These are phyloP conservation scores for Oryzias celebensis DNA, from an alignment of 2,113 vertebrate genomes.

Conservation along the genomic window DNA sequence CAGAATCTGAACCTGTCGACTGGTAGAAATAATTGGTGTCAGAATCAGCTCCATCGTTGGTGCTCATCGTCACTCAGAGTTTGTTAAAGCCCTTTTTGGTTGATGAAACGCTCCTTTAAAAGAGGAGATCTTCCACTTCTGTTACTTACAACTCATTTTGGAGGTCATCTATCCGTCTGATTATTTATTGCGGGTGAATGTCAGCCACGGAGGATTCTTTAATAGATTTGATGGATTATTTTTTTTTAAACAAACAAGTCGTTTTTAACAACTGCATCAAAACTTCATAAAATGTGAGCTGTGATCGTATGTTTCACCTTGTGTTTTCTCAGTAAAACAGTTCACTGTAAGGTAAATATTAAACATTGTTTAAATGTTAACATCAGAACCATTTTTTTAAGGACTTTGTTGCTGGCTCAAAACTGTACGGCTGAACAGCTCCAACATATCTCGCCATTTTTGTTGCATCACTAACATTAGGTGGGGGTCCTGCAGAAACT, in stretches of 20 bases:
- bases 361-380: too few species aligned
- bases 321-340: too few species aligned
- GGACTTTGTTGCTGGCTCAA: too few species aligned
- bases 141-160: conserved; percentile 64
- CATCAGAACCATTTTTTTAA: too few species aligned
- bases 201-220: conserved; percentile 42
- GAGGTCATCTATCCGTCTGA: conserved; percentile 62
- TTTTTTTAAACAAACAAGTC: background rate
- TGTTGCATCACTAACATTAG: too few species aligned
- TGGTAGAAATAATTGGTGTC: conserved; percentile 30
- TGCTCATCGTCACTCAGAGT: conserved; percentile 67
- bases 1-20: conserved; percentile 30
- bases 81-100: conserved; percentile 70
- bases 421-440: too few species aligned
- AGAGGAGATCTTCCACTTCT: conserved; percentile 71
- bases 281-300: too few species aligned
- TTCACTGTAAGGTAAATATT: too few species aligned
- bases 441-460: too few species aligned
- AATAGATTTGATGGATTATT: conserved; percentile 53
- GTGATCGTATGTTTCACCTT: too few species aligned
- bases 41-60: conserved; percentile 56
- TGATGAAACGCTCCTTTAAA: conserved; percentile 70
- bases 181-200: conserved; percentile 68
- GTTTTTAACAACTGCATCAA: too few species aligned
- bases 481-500: too few species aligned